Evolutionary conservation across 2,888 invertebrate species (phyloP).

Genomic region (Trichogramma dendrolimi): DNA sequence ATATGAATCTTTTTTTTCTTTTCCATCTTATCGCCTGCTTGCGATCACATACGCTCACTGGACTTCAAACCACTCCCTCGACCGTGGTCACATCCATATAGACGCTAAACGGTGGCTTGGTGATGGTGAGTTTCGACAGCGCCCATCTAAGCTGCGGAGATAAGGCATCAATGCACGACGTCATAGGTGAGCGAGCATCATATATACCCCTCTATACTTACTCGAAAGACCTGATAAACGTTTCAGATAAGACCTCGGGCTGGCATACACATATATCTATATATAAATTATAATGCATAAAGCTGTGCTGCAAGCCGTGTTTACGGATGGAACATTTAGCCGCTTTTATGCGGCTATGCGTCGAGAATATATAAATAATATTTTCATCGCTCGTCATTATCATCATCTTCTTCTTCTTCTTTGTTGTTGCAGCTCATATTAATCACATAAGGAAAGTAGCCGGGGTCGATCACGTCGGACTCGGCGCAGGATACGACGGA

Average conservation of each 20-base stretch:
- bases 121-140: conserved; percentile 66
- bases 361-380: neutral
- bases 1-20: too few relatives aligned
- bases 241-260: too few relatives aligned
- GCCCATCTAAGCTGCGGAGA: conserved; percentile 59
- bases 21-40: too few relatives aligned
- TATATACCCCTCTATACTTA: neutral
- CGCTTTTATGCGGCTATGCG: neutral
- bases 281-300: neutral
- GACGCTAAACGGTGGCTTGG: conserved; percentile 62
- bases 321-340: neutral
- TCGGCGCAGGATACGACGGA: conserved; percentile 61
- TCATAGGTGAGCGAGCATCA: conserved; percentile 55
- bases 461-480: conserved; percentile 64
- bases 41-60: too few relatives aligned
- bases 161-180: conserved; percentile 58
- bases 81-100: conserved; percentile 38
- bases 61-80: too few relatives aligned
- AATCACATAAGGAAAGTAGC: conserved; percentile 64
- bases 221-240: neutral
- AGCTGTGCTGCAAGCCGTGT: neutral
- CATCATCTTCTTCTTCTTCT: conserved; percentile 14
- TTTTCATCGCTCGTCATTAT: neutral
- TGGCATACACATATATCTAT: neutral
- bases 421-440: conserved; percentile 55